phyloP scores from a whole-genome alignment of 2,888 invertebrate species.

The Drosophila pegasa region DNA sequence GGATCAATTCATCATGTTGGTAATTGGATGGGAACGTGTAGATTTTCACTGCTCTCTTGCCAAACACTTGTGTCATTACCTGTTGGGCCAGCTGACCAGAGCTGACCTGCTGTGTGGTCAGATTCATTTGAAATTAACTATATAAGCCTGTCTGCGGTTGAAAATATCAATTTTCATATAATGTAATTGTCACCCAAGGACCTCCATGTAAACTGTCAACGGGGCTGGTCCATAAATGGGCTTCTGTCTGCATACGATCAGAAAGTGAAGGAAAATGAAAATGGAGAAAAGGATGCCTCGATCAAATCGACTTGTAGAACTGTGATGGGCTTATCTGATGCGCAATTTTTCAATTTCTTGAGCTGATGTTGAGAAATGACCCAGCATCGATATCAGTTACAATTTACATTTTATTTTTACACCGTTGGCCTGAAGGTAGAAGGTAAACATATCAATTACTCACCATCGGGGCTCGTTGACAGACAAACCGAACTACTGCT shows the following conservation, averaged over 20 bases:
- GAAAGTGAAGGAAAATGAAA: background rate
- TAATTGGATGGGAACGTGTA: slow-evolving; percentile 49
- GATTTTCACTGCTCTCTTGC: slow-evolving; percentile 12
- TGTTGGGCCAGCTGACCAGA: slow-evolving; percentile 17
- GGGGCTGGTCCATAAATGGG: background rate
- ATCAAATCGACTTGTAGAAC: slow-evolving; percentile 32
- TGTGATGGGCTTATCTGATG: slow-evolving; percentile 62
- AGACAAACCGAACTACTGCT: slow-evolving; percentile 45
- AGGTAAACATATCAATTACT: slow-evolving; percentile 80
- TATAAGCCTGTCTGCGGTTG: slow-evolving; percentile 39
- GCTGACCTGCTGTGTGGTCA: slow-evolving; percentile 60
- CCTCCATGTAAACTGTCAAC: slow-evolving; percentile 65
- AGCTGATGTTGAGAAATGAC: slow-evolving; percentile 73
- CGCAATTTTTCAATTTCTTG: slow-evolving; percentile 77
- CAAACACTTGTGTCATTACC: slow-evolving; percentile 28
- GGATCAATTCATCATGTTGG: slow-evolving; percentile 64
- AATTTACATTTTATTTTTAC: slow-evolving; percentile 72
- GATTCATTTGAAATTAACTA: slow-evolving; percentile 30
- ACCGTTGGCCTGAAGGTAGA: slow-evolving; percentile 37
- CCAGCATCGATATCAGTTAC: slow-evolving; percentile 68
- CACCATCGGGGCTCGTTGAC: slow-evolving; percentile 70
- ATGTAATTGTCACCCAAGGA: slow-evolving; percentile 72
- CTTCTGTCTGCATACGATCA: slow-evolving; percentile 19
- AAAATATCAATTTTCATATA: slow-evolving; percentile 73
- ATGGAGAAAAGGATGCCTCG: slow-evolving; percentile 7